Conservation (phyloP, 92 coral and sea anemone genomes). For the Zoanthus gigantus region DNA sequence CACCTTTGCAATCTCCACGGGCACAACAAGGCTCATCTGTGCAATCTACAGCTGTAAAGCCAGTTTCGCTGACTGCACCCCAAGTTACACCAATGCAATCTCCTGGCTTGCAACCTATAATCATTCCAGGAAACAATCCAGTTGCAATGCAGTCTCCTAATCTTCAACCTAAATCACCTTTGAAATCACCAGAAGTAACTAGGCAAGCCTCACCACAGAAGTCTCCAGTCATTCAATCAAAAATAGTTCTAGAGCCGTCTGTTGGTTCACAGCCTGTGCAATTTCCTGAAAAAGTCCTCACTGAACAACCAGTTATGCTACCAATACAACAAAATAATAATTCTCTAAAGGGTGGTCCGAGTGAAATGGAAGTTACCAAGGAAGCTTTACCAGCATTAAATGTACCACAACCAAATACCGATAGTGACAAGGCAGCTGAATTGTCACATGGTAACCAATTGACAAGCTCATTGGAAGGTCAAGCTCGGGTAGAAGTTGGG, state of each 20-base stretch:
- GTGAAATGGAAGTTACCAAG: neutral
- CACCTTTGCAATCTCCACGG: neutral
- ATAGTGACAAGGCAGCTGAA: neutral
- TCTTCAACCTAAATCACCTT: neutral
- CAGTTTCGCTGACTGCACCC: too few species aligned
- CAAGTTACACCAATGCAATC: conserved; percentile 5
- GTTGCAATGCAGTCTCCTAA: neutral
- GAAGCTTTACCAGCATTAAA: neutral
- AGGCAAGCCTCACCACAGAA: neutral
- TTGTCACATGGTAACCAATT: neutral
- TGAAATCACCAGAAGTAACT: conserved; percentile 12
- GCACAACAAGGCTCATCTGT: neutral
- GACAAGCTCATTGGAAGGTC: neutral
- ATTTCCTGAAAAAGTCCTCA: neutral
- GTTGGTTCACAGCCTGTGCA: neutral
- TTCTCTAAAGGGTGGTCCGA: too few species aligned
- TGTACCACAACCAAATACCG: neutral
- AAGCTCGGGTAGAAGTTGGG: neutral
- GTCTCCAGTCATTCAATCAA: neutral
- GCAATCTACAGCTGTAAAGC: neutral
- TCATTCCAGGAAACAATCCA: neutral
- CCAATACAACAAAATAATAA: neutral
- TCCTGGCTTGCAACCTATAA: neutral
- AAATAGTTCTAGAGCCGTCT: neutral
- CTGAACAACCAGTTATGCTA: neutral